These are phyloP conservation scores for Andrena minutula DNA, from an alignment of 2,888 invertebrate genomes.

Conservation along the genomic window DNA sequence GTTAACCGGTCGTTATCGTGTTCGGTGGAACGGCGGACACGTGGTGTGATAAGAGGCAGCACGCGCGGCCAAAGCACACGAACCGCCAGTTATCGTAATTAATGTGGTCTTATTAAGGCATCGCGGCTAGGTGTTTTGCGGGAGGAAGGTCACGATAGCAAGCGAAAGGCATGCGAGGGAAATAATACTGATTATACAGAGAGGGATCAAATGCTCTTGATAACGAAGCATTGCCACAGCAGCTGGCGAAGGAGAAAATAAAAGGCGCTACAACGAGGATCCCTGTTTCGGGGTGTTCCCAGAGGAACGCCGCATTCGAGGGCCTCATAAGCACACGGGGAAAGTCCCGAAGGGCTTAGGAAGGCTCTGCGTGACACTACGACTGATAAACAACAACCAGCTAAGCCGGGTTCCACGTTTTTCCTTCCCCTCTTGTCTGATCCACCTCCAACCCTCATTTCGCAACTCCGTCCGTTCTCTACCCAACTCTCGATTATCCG, in stretches of 20 bases:
- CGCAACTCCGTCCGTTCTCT: not conserved
- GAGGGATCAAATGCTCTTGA: not conserved
- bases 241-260: conserved; percentile 18
- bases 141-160: not conserved
- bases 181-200: not conserved
- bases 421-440: conserved; percentile 11
- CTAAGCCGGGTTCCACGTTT: conserved; percentile 66
- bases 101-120: not conserved
- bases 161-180: not conserved
- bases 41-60: conserved; percentile 15
- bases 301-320: conserved; percentile 30
- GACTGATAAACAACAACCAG: conserved; percentile 62
- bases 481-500: conserved; percentile 67
- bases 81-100: conserved; percentile 20
- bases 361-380: conserved; percentile 32
- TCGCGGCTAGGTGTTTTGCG: not conserved
- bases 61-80: not conserved
- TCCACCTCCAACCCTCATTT: not conserved
- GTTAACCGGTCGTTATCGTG: conserved; percentile 3
- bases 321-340: conserved; percentile 42
- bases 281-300: conserved; percentile 5
- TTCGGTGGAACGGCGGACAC: not conserved
- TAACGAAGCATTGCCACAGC: conserved; percentile 16
- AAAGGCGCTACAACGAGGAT: conserved; percentile 32
- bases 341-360: conserved; percentile 54